Base-by-base conservation (phyloP, 2,113 vertebrate genomes). In the Ornithorhynchus anatinus region DNA sequence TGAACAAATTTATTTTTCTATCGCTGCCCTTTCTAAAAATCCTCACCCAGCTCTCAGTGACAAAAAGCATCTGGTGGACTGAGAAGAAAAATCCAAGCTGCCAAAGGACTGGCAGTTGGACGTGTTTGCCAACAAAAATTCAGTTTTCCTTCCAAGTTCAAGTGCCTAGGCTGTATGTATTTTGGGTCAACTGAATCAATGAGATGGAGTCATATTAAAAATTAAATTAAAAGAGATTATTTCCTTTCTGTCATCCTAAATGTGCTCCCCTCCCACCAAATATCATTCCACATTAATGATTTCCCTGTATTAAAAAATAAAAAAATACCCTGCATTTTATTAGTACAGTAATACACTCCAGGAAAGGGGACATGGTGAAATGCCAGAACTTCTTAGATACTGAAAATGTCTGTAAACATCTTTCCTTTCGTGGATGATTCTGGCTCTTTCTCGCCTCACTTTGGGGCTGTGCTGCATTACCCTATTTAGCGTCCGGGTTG, bases 1-100 rank as follows among this genome's bases (percentile, higher is more conserved):
- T 69, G 66, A 77, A 79, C 8, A 60, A 68, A 70, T 0, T 66
- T 72, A 51, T 68, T 23, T 80, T 88, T 54, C 79, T 82, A 52
- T 39, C 51, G 59, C 48, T 77, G 22, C 7, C 77, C 42, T 6
- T 58, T 82, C 63, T 70, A 56, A 69, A 76, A 75, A 44, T 38
- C 78, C 56, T 77, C 59, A 48, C 61, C 4, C 22, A 72, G n/a
- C 43, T 79, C 8, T 72, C 59, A 57, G 67, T 72, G 76, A 79
- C 54, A 87, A 75, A 79, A 22, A 20, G 31, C 67, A 25, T 58
- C 22, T 39, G 25, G 25, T 68, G 67, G 36, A 31, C 45, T 45
- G 15, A 27, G 43, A 35, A 52, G 42, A 79, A 69, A 54, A 77
- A 27, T 3, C 45, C 14, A 45, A 3, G 16, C 4, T 43, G 16